Evolutionary conservation across 2,888 invertebrate species (phyloP).

Genomic region (Noctua pronuba): DNA sequence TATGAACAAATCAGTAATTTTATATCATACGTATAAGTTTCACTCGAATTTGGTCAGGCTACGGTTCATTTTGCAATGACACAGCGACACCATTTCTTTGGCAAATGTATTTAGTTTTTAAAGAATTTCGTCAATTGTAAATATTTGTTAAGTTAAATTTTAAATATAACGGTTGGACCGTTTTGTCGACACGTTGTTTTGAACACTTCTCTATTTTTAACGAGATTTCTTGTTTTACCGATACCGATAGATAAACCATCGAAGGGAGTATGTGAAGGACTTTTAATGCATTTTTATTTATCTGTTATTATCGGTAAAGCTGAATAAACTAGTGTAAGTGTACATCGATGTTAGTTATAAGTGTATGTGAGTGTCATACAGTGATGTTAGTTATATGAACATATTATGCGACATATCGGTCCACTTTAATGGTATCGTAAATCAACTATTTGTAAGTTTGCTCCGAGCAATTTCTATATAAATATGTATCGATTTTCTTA

Average conservation of each 20-base stretch:
- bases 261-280: neutral
- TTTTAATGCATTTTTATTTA: slow-evolving; percentile 33
- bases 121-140: slow-evolving; percentile 42
- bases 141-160: slow-evolving; percentile 32
- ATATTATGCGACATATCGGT: slow-evolving; percentile 24
- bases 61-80: slow-evolving; percentile 11
- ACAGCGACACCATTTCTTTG: slow-evolving; percentile 54
- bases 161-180: slow-evolving; percentile 46
- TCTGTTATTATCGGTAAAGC: slow-evolving; percentile 27
- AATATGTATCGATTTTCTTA: slow-evolving; percentile 7
- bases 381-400: slow-evolving; percentile 23
- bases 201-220: slow-evolving; percentile 39
- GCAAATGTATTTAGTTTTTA: slow-evolving; percentile 33
- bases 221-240: slow-evolving; percentile 18
- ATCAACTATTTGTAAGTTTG: slow-evolving; percentile 13
- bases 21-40: slow-evolving; percentile 7
- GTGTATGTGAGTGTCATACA: slow-evolving; percentile 30
- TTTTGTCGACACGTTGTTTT: slow-evolving; percentile 39
- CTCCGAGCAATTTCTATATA: slow-evolving; percentile 36
- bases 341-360: slow-evolving; percentile 47
- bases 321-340: slow-evolving; percentile 22
- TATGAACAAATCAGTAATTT: neutral
- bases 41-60: slow-evolving; percentile 8
- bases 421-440: slow-evolving; percentile 14
- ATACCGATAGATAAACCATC: neutral